A percentile compares a stretch with the other conserved stretches of the same genome.
These are phyloP conservation scores for Cheirogaleus major DNA, from an alignment of 2,797 vertebrate genomes.

Conservation along the genomic window DNA sequence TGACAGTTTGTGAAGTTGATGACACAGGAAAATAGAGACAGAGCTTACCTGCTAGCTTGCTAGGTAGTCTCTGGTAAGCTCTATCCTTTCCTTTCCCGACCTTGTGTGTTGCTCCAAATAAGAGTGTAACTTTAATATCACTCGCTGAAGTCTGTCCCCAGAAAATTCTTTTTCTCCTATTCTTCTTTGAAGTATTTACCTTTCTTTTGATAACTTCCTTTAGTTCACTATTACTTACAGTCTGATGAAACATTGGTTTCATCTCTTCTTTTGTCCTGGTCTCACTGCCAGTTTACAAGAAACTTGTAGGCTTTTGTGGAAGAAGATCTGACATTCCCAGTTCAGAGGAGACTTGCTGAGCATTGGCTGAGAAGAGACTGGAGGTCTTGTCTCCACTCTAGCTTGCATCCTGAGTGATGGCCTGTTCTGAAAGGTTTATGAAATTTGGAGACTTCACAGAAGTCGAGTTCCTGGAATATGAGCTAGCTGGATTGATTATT, in stretches of 20 bases:
- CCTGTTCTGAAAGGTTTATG: neutral
- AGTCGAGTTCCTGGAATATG: neutral
- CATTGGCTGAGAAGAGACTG: neutral
- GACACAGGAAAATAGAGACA: neutral
- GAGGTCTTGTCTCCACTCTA: neutral
- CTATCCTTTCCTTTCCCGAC: neutral
- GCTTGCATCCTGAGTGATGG: neutral
- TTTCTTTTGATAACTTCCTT: neutral
- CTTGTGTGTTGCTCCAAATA: neutral
- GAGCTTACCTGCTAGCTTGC: neutral
- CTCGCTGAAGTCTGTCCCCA: neutral
- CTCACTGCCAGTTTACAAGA: neutral
- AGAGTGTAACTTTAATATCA: neutral
- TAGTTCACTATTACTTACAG: neutral
- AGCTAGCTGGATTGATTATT: slow-evolving; percentile 34
- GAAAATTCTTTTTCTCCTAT: neutral
- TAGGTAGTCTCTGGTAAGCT: neutral
- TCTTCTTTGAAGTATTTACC: neutral
- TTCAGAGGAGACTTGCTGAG: neutral
- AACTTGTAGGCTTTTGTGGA: neutral
- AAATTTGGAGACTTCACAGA: slow-evolving; percentile 16
- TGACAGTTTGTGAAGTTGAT: neutral
- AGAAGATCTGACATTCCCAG: neutral
- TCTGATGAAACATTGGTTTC: neutral
- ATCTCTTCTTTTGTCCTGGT: neutral